phyloP scores from a whole-genome alignment of 2,797 vertebrate genomes.

The Myotis planiceps region DNA sequence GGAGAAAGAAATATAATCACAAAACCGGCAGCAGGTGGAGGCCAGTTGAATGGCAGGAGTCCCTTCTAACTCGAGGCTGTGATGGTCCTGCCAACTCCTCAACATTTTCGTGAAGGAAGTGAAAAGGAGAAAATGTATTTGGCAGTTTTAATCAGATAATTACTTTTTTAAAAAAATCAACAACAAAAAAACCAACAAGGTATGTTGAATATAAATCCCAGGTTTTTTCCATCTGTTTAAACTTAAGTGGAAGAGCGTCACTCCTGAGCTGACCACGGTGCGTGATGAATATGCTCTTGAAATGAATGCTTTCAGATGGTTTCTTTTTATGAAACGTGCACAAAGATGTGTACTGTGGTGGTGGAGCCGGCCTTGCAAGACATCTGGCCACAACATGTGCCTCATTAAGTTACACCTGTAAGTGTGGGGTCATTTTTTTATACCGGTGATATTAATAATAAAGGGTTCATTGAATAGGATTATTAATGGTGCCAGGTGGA shows the following conservation, averaged over 20 bases:
- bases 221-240: constrained; percentile 84
- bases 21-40: constrained; percentile 50
- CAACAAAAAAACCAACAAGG: constrained; percentile 48
- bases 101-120: constrained; percentile 25
- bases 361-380: constrained; percentile 67
- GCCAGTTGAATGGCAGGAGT: constrained; percentile 29
- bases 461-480: constrained; percentile 77
- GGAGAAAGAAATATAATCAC: neutral
- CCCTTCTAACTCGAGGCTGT: neutral
- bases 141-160: constrained; percentile 84
- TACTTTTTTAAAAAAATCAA: constrained; percentile 72
- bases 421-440: constrained; percentile 77
- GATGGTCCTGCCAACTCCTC: constrained; percentile 18
- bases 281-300: constrained; percentile 74
- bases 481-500: constrained; percentile 84
- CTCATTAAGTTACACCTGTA: constrained; percentile 85
- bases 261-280: constrained; percentile 58
- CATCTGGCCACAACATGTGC: constrained; percentile 86
- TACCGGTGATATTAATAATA: constrained; percentile 81
- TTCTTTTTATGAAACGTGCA: constrained; percentile 60
- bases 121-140: constrained; percentile 77
- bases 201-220: constrained; percentile 78
- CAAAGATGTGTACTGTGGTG: constrained; percentile 71
- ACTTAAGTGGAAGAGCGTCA: constrained; percentile 75
- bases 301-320: constrained; percentile 79